Conservation (phyloP, 2,113 vertebrate species). For the Setophaga coronata region DNA sequence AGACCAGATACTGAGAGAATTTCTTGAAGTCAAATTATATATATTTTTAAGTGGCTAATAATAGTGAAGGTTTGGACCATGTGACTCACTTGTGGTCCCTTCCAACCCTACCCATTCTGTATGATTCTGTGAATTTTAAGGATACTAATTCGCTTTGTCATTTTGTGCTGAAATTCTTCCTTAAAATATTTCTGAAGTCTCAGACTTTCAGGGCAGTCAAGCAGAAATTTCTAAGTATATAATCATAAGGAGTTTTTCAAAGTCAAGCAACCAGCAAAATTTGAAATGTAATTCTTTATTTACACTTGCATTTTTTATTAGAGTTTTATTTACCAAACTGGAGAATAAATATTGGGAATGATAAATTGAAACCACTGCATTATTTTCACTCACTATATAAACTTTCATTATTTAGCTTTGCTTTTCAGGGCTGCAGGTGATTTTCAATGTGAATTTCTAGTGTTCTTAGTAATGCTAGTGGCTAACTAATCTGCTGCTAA, state of each 20-base stretch:
- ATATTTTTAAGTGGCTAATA: background rate
- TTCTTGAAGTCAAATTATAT: background rate
- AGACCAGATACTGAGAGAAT: background rate
- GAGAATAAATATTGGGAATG: slow-evolving; percentile 19
- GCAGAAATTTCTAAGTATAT: background rate
- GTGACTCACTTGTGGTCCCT: background rate
- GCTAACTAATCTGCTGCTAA: background rate
- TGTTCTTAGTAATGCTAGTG: background rate
- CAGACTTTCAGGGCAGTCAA: background rate
- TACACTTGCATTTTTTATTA: slow-evolving; percentile 7
- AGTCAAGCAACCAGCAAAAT: background rate
- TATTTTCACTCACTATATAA: background rate
- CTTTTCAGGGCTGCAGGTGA: background rate
- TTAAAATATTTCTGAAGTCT: background rate
- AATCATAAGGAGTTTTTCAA: background rate
- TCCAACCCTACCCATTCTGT: background rate
- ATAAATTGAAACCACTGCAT: background rate
- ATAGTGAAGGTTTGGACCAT: background rate
- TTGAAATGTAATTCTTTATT: slow-evolving; percentile 45
- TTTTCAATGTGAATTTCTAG: background rate
- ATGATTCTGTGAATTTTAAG: background rate
- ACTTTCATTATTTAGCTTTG: background rate
- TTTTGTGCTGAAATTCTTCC: background rate
- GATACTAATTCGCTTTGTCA: background rate
- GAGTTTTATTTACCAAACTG: slow-evolving; percentile 21